Evolutionary conservation across 2,113 vertebrate species (phyloP).

Genomic region (Amia ocellicauda): DNA sequence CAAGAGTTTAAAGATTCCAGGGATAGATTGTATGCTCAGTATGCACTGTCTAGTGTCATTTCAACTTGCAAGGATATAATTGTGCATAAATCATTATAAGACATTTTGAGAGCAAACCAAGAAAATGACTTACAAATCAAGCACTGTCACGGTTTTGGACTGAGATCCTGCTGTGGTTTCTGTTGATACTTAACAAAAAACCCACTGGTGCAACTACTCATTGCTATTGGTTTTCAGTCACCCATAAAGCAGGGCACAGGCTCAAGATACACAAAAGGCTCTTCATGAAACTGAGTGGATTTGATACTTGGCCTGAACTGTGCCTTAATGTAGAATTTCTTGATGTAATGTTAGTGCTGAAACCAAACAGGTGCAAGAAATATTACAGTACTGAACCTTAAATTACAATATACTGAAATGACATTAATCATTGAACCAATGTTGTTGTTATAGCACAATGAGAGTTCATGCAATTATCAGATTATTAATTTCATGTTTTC

Average conservation of each 20-base stretch:
- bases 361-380: too few relatives aligned
- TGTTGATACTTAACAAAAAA: conserved; percentile 1
- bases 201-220: conserved; percentile 13
- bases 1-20: background rate
- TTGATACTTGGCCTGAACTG: background rate
- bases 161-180: background rate
- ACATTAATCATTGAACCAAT: too few relatives aligned
- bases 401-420: too few relatives aligned
- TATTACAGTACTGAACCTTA: too few relatives aligned
- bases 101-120: background rate
- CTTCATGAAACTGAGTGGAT: too few relatives aligned
- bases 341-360: too few relatives aligned
- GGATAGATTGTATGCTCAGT: background rate
- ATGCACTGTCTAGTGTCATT: background rate
- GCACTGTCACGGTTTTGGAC: background rate
- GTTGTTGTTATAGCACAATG: too few relatives aligned
- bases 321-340: too few relatives aligned
- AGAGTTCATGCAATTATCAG: too few relatives aligned
- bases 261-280: background rate
- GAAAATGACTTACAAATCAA: background rate
- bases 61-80: background rate
- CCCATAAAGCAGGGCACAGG: background rate
- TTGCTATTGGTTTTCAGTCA: conserved; percentile 11
- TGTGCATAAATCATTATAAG: background rate
- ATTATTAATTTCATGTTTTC: too few relatives aligned